Evolutionary conservation across 1,140 invertebrate species (phyloP), one percentile per base, ranked within the genome.

Genomic region (Drosophila kanapiae): DNA sequence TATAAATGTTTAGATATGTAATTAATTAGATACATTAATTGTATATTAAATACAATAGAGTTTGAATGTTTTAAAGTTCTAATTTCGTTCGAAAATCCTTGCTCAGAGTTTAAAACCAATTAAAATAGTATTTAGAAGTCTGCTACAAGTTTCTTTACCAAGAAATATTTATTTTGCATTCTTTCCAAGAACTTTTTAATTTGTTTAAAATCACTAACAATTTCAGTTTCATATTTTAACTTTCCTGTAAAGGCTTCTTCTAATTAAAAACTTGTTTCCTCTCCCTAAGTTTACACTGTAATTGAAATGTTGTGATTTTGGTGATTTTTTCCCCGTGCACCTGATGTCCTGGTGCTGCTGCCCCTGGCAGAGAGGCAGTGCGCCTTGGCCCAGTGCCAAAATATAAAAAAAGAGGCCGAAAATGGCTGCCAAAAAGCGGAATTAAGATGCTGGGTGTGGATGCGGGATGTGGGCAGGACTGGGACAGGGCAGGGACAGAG

Each of bases 361-460:
- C 31, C 45, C 45, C 57, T 27, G 57, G 35, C 45, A 42, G 35
- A 42, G 35, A 40, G 47, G 54, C 57, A n/a, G 35, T 58, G 23
- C 53, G 53, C 29, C 43, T 48, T 65, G 78, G 54, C 68, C 47
- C 54, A 48, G 45, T 59, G 69, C 70, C 63, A 79, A 49, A n/a
- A n/a, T n/a, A n/a, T n/a, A n/a, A 59, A 59, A 67, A 49, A 33
- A 54, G 35, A 9, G 59, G 47, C 18, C 35, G 48, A 78, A 58
- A 63, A 38, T 40, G 68, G 57, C 49, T 67, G 79, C 64, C 67
- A 86, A 76, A 54, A 82, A 82, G 78, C 49, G 72, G 65, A 79
- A 87, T 82, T 79, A 63, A 56, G 62, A 65, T 84, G 75, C 76
- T 40, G 62, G 45, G 45, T 18, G n/a, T 10, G 18, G 10, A 11